A percentile compares a stretch with the other conserved stretches of the same genome.
phyloP scores from a whole-genome alignment of 2,888 invertebrate species.

The Liodrosophila aerea region DNA sequence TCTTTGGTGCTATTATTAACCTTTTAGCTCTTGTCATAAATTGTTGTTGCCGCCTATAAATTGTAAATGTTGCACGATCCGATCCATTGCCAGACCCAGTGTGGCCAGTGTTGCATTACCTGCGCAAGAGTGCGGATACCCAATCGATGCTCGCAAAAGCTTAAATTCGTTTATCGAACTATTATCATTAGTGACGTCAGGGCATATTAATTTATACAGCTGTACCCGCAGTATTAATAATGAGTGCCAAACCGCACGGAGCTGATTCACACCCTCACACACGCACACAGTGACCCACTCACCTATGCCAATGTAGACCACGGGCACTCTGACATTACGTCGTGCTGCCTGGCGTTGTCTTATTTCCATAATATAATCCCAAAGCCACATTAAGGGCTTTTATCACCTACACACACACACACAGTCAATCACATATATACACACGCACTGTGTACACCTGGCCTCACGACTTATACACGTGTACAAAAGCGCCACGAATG shows the following conservation, averaged over 20 bases:
- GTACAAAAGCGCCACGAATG: constrained; percentile 61
- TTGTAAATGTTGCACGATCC: constrained; percentile 19
- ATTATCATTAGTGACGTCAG: constrained; percentile 38
- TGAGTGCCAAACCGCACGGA: not conserved
- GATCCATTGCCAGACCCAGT: constrained; percentile 21
- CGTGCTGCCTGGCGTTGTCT: constrained; percentile 62
- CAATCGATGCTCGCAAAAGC: constrained; percentile 13
- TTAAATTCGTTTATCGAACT: constrained; percentile 12
- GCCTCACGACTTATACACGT: constrained; percentile 51
- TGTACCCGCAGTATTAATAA: too few species aligned
- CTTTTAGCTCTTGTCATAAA: constrained; percentile 77
- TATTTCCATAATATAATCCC: constrained; percentile 74
- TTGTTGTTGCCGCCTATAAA: constrained; percentile 41
- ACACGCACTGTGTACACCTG: constrained; percentile 25
- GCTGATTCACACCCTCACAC: not conserved
- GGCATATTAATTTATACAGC: constrained; percentile 2
- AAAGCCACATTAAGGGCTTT: constrained; percentile 71
- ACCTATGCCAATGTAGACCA: constrained; percentile 76
- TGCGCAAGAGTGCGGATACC: constrained; percentile 21
- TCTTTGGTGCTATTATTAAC: constrained; percentile 64
- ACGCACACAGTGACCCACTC: constrained; percentile 41
- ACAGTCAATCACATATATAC: not conserved
- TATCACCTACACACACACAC: constrained; percentile 10
- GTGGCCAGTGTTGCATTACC: constrained; percentile 33
- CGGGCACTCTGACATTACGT: constrained; percentile 60